Evolutionary conservation across 2,113 vertebrate genomes (phyloP), one percentile per base, ranked within the genome.

Genomic region (Equus przewalskii): DNA sequence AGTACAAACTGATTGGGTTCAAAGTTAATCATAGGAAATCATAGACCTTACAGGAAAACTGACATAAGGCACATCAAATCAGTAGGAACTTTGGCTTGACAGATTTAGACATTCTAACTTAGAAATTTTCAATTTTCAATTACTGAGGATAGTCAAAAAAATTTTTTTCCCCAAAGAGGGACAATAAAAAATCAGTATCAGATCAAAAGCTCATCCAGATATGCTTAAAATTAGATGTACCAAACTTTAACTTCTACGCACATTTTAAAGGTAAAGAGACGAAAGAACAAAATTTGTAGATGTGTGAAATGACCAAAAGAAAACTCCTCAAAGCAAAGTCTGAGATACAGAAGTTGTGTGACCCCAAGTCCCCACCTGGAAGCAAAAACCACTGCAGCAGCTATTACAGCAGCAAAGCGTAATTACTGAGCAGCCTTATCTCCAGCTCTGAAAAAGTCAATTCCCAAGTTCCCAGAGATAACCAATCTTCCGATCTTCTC

Each of bases 61-160:
- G 70, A 81, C 28, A 30, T 87, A 95, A 97, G 97, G 91, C 94
- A 97, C 93, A 96, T 54, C 24, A 79, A 46, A 70, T 87, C 41
- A 69, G 51, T 41, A 64, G 41, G 24, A 70, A 78, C 84, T 97
- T 97, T 82, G 91, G 88, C 36, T 83, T 92, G 46, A 78, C 13
- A 79, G 41, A 65, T 36, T 94, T 82, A 70, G 79, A 56, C 12
- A 88, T 49, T 82, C 54, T 3, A 76, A 81, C n/a, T 69, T 8
- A 44, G 44, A 92, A 67, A 58, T 78, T 65, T 69, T 16, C 46
- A 89, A 65, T 75, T 96, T 88, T 81, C 46, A 72, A 36, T 95
- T 76, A 75, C 28, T 86, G 79, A 36, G 41, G 58, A 79, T 7
- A 76, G 46, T 83, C 14, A 79, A 56, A 13, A 54, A 41, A 41